Evolutionary conservation across 2,113 vertebrate genomes (phyloP).

Genomic region (Xiphorhynchus elegans): DNA sequence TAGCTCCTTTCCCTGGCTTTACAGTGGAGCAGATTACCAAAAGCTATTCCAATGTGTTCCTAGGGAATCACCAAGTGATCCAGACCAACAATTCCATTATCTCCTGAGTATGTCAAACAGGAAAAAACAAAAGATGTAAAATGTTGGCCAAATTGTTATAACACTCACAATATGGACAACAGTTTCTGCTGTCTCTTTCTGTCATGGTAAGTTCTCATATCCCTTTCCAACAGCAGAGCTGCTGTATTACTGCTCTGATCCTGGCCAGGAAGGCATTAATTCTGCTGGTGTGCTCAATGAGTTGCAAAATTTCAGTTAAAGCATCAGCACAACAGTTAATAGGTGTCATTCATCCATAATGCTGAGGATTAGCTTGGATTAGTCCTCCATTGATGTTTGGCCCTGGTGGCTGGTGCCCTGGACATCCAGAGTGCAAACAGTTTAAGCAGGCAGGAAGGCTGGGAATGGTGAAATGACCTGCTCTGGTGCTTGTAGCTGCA

Average conservation of each 20-base stretch:
- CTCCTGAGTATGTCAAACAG: background rate
- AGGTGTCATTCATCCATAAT: background rate
- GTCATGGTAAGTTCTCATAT: fast-evolving
- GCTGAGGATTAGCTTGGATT: background rate
- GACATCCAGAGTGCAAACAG: background rate
- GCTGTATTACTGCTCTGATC: background rate
- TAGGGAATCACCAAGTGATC: background rate
- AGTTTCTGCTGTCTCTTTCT: background rate
- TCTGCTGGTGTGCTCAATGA: background rate
- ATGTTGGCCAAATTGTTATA: background rate
- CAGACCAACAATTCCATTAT: background rate
- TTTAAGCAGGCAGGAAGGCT: background rate
- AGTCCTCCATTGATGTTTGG: background rate
- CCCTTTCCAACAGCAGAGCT: background rate
- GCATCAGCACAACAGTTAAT: background rate
- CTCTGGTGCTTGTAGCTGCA: background rate
- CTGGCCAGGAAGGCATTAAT: background rate
- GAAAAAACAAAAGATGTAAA: background rate
- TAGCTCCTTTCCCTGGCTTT: background rate
- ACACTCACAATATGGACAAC: background rate
- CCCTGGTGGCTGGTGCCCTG: background rate
- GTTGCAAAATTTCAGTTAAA: background rate
- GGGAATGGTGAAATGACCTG: background rate
- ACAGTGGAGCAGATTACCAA: background rate
- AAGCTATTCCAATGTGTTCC: background rate